Percentiles rank a stretch among this genome's conserved stretches.
These are phyloP conservation scores for Lasioglossum villosulum DNA, from an alignment of 2,888 invertebrate genomes.

Conservation along the genomic window DNA sequence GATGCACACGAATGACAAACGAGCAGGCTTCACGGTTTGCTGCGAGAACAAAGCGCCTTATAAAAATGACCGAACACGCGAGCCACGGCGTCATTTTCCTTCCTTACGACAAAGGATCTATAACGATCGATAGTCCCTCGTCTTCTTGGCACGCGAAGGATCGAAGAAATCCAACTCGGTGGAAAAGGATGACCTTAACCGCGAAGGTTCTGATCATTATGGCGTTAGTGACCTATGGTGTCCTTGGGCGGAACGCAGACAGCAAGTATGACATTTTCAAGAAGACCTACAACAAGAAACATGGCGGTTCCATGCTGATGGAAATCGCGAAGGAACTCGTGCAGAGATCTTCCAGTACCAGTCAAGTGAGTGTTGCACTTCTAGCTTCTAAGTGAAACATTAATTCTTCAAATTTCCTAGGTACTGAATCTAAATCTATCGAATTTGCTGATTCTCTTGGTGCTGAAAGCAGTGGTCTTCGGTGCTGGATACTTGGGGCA, in stretches of 20 bases:
- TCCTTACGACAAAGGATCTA: not conserved
- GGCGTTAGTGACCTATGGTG: slow-evolving; percentile 38
- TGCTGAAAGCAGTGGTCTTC: slow-evolving; percentile 92
- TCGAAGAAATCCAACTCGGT: not conserved
- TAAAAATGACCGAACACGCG: slow-evolving; percentile 54
- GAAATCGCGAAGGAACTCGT: slow-evolving; percentile 89
- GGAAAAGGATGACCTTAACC: not conserved
- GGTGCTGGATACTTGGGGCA: slow-evolving; percentile 91
- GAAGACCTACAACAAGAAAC: slow-evolving; percentile 38
- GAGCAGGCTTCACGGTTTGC: slow-evolving; percentile 58
- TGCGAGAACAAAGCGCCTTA: slow-evolving; percentile 43
- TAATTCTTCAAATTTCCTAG: slow-evolving; percentile 78
- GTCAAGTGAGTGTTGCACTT: slow-evolving; percentile 85
- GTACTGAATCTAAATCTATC: slow-evolving; percentile 93
- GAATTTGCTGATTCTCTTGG: slow-evolving; percentile 91
- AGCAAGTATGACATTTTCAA: slow-evolving; percentile 38
- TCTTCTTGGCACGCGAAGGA: not conserved
- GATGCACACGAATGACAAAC: slow-evolving; percentile 60
- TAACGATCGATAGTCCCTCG: not conserved
- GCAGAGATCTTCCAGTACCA: slow-evolving; percentile 88
- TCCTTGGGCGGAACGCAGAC: slow-evolving; percentile 51
- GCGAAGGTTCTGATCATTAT: slow-evolving; percentile 37
- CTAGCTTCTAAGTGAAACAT: not conserved
- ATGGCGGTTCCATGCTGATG: slow-evolving; percentile 85
- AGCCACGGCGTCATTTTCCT: slow-evolving; percentile 43